phyloP scores from a whole-genome alignment of 2,113 vertebrate species.

The Sus scrofa region DNA sequence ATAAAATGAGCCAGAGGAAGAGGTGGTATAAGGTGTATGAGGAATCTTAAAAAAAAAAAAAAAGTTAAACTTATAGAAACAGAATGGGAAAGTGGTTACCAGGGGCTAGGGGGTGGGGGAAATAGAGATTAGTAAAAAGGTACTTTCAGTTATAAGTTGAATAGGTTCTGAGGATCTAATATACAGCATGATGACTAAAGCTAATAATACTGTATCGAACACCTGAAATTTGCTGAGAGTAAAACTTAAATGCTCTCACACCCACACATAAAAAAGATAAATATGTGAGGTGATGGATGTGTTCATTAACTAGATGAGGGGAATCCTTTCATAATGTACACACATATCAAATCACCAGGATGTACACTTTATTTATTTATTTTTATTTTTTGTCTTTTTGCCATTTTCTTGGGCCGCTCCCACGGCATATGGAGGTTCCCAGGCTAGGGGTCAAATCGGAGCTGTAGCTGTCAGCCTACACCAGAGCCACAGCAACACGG shows the following conservation, averaged over 20 bases:
- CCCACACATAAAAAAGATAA: background rate
- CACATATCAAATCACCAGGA: background rate
- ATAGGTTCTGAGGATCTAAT: background rate
- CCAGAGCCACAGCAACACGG: no score
- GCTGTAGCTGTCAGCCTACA: no score
- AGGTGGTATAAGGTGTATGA: background rate
- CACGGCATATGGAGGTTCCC: no score
- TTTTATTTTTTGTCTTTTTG: no score
- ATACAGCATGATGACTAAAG: background rate
- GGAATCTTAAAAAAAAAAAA: background rate
- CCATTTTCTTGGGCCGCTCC: no score
- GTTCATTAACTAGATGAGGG: background rate
- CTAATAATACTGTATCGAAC: background rate
- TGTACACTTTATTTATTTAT: background rate
- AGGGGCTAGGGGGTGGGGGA: background rate
- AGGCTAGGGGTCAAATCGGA: no score
- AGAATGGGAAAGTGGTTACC: slow-evolving; percentile 2
- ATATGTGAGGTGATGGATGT: background rate
- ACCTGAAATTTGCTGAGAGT: background rate
- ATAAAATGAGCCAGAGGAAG: slow-evolving; percentile 14
- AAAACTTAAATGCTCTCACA: background rate
- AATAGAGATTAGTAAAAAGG: background rate
- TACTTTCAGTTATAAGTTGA: background rate
- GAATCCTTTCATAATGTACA: background rate
- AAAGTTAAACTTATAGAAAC: background rate